Percentiles rank a stretch among this genome's conserved stretches.
These are phyloP conservation scores for Tringa solitaria DNA, from an alignment of 2,113 vertebrate species.

Conservation along the genomic window DNA sequence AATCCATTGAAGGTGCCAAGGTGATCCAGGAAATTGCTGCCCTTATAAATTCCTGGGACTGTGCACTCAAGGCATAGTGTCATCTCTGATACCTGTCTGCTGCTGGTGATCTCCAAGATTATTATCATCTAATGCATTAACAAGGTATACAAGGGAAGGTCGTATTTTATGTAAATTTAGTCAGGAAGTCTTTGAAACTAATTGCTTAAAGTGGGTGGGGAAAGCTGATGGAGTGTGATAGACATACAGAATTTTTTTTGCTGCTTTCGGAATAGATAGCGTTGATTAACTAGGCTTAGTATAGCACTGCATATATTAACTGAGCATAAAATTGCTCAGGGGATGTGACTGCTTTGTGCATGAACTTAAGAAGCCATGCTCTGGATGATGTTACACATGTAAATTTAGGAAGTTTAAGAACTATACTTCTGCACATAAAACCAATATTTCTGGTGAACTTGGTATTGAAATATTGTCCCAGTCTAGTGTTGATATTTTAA, in stretches of 20 bases:
- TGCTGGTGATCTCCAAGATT: neutral
- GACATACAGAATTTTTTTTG: neutral
- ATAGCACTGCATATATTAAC: constrained; percentile 32
- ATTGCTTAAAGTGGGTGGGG: constrained; percentile 18
- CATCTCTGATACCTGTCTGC: neutral
- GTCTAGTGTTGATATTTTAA: neutral
- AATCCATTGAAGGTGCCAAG: neutral
- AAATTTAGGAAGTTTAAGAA: neutral
- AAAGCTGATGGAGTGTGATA: constrained; percentile 41
- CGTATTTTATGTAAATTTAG: constrained; percentile 34
- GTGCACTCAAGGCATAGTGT: neutral
- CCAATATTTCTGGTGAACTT: neutral
- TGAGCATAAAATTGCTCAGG: neutral
- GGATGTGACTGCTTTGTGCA: neutral
- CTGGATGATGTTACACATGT: neutral
- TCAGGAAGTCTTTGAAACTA: constrained; percentile 19
- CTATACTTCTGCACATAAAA: neutral
- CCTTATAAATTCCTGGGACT: neutral
- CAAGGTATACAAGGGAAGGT: neutral
- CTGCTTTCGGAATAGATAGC: neutral
- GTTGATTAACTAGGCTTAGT: constrained; percentile 32
- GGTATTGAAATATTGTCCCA: neutral
- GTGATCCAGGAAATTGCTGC: neutral
- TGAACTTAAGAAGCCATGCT: neutral
- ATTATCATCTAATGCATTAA: neutral